Evolutionary conservation across 2,113 vertebrate genomes (phyloP), one percentile per base, ranked within the genome.

Genomic region (Halcyon senegalensis): DNA sequence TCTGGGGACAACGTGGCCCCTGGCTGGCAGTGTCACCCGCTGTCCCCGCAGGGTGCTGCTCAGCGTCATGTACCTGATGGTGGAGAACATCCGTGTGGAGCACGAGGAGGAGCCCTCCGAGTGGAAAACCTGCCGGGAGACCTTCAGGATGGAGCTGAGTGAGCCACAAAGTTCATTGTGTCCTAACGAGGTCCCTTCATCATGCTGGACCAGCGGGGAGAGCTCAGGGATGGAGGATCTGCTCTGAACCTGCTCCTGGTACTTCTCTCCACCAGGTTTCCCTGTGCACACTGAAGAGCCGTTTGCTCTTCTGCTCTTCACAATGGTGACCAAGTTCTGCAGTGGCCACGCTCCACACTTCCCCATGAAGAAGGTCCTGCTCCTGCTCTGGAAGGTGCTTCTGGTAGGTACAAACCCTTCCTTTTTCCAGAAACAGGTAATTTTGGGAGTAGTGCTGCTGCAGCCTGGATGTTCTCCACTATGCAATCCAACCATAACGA

Each of bases 291-390:
- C 98, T 0, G 99, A 99, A 31, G 99, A 99, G 93, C 99, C 99
- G 0, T 99, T 99, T 63, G 98, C 99, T 44, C 98, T 99, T 74
- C 98, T 99, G 84, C 99, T 99, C 60, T 99, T 99, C 97, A 99
- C 98, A 3, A 99, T 99, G 99, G 99, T 99, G 75, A 99, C 99
- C 97, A 99, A 99, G 95, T 99, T 99, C 98, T 99, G 99, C 98
- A 99, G 99, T 13, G 99, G 99, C 96, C 98, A 99, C 0, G 99
- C 99, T 18, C 99, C 99, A 0, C 99, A 99, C 96, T 99, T 99
- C 95, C 99, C 99, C 93, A 99, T 99, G 98, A 99, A 99, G 98
- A 99, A 99, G 95, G 99, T 99, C 5, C 98, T 99, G 18, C 98
- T 99, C 43, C 97, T 99, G 81, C 98, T 99, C 79, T 99, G 99